Base-by-base conservation (phyloP, 2,113 vertebrate genomes). In the Heptranchias perlo region DNA sequence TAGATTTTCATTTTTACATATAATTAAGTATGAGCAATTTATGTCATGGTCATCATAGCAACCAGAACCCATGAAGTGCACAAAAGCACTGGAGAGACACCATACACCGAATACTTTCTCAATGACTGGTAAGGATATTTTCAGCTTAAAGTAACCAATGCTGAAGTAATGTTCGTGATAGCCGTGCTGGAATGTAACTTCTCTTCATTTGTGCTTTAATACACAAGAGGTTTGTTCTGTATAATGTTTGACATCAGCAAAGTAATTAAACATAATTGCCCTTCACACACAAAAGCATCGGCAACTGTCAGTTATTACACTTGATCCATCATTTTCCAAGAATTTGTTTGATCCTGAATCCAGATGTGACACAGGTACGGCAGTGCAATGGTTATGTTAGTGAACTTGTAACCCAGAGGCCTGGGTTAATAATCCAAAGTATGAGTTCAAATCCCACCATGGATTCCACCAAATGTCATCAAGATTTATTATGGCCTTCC, bases 261-360 rank as follows among this genome's bases (percentile, higher is more conserved):
- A 4, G 14, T 64, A 94, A 94, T 39, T 94, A 64, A 6, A 94
- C n/a, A 94, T 62, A 62, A 92, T 92, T 62, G 58, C 4, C 14
- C n/a, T 94, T 44, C 92, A 94, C 16, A 94, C n/a, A 64, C 18
- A 25, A 94, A 94, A 91, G 35, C 52, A 65, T 93, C 54, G 39
- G 58, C 18, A 39, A 44, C 89, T 35, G 35, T 94, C 92, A 44
- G 39, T 94, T 92, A 61, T 18, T 61, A 28, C 23, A 18, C 35
- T 61, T 18, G 61, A n/a, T 61, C 61, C 61, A 93, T 21, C 64
- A n/a, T 64, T 61, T 64, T 93, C 13, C 54, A 61, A 93, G 52
- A 64, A 39, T 44, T 18, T 64, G 52, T 58, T 91, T 91, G 87
- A 91, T 91, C 10, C 28, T 44, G 18, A 64, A 35, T 25, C 58